Percentiles rank a stretch among this genome's conserved stretches.
Evolutionary conservation across 37 sponge, comb jelly and placozoan genomes (phyloP).

Genomic region (Halisarca cf. caerulea): DNA sequence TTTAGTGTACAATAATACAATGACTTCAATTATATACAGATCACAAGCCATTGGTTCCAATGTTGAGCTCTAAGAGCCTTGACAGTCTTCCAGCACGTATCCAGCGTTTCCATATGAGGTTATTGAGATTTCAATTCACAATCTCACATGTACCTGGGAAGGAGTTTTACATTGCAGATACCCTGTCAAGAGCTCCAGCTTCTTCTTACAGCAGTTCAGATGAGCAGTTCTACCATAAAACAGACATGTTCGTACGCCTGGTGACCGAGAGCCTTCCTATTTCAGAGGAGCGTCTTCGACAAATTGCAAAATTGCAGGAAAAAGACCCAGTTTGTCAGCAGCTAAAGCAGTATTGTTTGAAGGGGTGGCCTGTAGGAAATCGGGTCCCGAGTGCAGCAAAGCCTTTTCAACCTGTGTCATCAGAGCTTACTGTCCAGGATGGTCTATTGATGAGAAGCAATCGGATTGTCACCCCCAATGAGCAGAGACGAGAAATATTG

Average conservation of each 20-base stretch:
- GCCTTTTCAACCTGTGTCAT: not conserved
- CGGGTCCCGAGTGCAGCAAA: not conserved
- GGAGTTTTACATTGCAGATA: slow-evolving; percentile 50
- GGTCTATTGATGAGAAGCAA: slow-evolving; percentile 39
- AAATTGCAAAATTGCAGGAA: slow-evolving; percentile 25
- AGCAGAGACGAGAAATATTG: slow-evolving; percentile 22
- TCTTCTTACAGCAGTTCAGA: slow-evolving; percentile 17
- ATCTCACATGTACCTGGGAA: slow-evolving; percentile 61
- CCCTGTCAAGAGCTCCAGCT: slow-evolving; percentile 44
- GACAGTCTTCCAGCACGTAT: slow-evolving; percentile 45
- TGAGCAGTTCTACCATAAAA: slow-evolving; percentile 18
- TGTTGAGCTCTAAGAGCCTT: slow-evolving; percentile 46
- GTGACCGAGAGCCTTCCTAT: not conserved
- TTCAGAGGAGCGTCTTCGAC: not conserved
- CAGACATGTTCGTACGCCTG: not conserved
- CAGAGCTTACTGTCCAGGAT: slow-evolving; percentile 30
- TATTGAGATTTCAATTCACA: slow-evolving; percentile 51
- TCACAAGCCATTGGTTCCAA: slow-evolving; percentile 61
- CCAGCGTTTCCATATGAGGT: slow-evolving; percentile 46
- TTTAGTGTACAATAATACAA: no score
- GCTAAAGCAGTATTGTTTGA: slow-evolving; percentile 21
- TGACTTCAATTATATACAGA: slow-evolving; percentile 55
- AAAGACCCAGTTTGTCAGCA: slow-evolving; percentile 36
- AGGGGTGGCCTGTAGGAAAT: slow-evolving; percentile 39
- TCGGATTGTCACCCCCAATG: slow-evolving; percentile 32